Conservation (phyloP, 2,888 invertebrate species). For the Callinectes sapidus region DNA sequence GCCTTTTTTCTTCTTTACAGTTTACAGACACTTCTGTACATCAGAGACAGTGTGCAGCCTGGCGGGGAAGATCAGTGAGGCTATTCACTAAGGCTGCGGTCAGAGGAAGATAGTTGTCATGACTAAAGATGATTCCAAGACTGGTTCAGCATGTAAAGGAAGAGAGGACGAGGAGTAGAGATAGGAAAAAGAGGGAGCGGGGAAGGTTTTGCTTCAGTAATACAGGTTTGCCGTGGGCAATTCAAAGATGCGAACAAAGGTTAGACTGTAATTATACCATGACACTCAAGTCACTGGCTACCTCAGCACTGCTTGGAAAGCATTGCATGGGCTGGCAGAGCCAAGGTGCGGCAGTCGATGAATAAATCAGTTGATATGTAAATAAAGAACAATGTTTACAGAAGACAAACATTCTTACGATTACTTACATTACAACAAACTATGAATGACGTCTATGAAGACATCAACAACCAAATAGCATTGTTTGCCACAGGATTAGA, state of each 20-base stretch:
- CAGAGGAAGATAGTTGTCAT: neutral
- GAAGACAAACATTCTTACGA: too few relatives aligned
- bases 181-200: constrained; percentile 1
- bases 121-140: constrained; percentile 12
- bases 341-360: neutral
- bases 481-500: too few relatives aligned
- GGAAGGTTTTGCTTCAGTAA: constrained; percentile 20
- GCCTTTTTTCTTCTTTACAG: neutral
- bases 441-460: too few relatives aligned
- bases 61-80: neutral
- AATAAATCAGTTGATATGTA: too few relatives aligned
- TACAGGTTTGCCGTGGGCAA: neutral
- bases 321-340: neutral
- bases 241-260: neutral
- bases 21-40: neutral
- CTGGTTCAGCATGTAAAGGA: neutral
- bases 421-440: too few relatives aligned
- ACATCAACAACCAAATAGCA: too few relatives aligned
- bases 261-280: neutral
- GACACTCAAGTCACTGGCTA: neutral
- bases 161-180: neutral
- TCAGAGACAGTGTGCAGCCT: neutral
- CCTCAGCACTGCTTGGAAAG: neutral
- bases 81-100: neutral
- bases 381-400: too few relatives aligned